A percentile compares a stretch with the other conserved stretches of the same genome.
phyloP scores from a whole-genome alignment of 2,888 invertebrate species.

The Drosophila leonis region DNA sequence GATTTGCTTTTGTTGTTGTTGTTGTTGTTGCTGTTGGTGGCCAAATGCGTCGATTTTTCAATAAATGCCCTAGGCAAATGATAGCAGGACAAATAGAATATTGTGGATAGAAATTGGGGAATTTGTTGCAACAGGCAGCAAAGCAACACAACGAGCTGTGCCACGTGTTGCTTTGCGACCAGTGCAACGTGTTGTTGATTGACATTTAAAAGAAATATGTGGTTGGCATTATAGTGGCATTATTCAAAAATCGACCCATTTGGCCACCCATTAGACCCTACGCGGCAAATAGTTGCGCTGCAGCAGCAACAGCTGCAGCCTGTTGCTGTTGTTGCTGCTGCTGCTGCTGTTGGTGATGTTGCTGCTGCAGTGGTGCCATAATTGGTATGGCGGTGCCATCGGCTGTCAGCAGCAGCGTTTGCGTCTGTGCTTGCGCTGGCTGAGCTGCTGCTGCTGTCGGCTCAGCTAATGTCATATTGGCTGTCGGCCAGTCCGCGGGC shows the following conservation, averaged over 20 bases:
- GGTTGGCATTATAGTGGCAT: slow-evolving; percentile 83
- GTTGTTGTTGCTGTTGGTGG: slow-evolving; percentile 53
- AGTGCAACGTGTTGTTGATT: slow-evolving; percentile 46
- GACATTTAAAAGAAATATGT: slow-evolving; percentile 80
- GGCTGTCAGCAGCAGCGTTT: slow-evolving; percentile 76
- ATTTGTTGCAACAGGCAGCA: slow-evolving; percentile 42
- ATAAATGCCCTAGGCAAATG: slow-evolving; percentile 11
- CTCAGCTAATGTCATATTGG: slow-evolving; percentile 43
- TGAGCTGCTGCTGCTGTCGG: slow-evolving; percentile 37
- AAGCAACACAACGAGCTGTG: slow-evolving; percentile 27
- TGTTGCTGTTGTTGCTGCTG: slow-evolving; percentile 72
- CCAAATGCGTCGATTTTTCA: slow-evolving; percentile 77
- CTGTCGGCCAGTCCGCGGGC: slow-evolving; percentile 71
- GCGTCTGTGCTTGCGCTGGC: slow-evolving; percentile 49
- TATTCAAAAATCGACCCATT: slow-evolving; percentile 84
- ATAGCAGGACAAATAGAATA: neutral
- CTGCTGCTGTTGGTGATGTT: slow-evolving; percentile 41
- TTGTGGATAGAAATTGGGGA: neutral
- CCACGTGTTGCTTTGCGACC: slow-evolving; percentile 45
- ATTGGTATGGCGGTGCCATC: slow-evolving; percentile 79
- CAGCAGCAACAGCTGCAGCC: slow-evolving; percentile 74
- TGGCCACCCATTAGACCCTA: slow-evolving; percentile 84
- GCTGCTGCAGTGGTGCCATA: slow-evolving; percentile 61
- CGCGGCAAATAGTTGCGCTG: slow-evolving; percentile 80
- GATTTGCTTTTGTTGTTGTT: slow-evolving; percentile 13